These are phyloP conservation scores for Notoglanidium macrostoma DNA, from an alignment of 2,797 vertebrate species.

Conservation along the genomic window DNA sequence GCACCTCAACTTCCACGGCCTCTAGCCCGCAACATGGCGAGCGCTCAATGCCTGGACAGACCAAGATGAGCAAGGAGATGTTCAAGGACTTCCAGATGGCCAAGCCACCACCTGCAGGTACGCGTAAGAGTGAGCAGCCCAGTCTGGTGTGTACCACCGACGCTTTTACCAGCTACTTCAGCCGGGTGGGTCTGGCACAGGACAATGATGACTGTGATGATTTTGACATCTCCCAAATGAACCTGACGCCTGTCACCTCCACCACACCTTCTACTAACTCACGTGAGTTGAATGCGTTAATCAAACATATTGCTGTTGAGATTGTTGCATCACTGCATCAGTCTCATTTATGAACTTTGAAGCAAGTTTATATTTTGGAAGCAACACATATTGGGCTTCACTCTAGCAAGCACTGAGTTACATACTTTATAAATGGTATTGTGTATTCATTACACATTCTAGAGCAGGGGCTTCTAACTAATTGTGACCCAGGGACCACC, in stretches of 20 bases:
- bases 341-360: neutral
- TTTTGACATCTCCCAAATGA: conserved; percentile 99
- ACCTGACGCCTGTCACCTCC: conserved; percentile 97
- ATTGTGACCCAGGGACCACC: too few species aligned
- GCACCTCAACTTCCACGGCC: conserved; percentile 75
- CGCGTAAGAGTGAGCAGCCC: conserved; percentile 86
- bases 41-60: conserved; percentile 74
- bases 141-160: conserved; percentile 91
- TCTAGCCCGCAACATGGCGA: conserved; percentile 92
- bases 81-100: conserved; percentile 97
- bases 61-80: conserved; percentile 88
- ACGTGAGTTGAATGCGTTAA: conserved; percentile 78
- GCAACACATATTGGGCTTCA: neutral
- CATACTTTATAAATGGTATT: neutral
- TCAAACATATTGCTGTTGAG: neutral
- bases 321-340: neutral
- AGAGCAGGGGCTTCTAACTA: neutral
- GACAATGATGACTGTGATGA: conserved; percentile 98
- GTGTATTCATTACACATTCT: neutral
- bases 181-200: conserved; percentile 93
- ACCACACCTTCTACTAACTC: conserved; percentile 98
- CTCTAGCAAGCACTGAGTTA: neutral
- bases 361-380: neutral
- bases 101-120: conserved; percentile 90
- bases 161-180: conserved; percentile 96